Percentiles rank a stretch among this genome's conserved stretches.
phyloP scores from a whole-genome alignment of 2,113 vertebrate genomes.

The Vanacampus margaritifer region DNA sequence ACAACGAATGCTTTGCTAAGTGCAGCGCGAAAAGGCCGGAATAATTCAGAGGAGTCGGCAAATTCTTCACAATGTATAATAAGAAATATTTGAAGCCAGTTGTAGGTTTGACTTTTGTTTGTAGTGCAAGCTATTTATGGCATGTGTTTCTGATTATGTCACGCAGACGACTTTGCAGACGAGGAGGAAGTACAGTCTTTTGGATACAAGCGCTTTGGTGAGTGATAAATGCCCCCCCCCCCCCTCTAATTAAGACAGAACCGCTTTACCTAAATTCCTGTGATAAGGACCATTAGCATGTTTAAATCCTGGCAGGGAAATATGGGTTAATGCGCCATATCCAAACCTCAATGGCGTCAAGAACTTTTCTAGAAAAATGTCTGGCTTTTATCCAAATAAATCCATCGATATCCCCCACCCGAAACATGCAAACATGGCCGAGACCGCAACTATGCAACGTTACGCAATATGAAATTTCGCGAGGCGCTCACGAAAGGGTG shows the following conservation, averaged over 20 bases:
- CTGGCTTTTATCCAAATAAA: background rate
- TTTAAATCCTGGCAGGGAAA: background rate
- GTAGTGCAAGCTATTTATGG: conserved; percentile 20
- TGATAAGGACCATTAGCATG: background rate
- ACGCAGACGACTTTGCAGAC: conserved; percentile 91
- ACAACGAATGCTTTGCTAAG: too few relatives aligned
- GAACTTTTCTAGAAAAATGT: background rate
- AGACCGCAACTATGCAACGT: conserved; percentile 21
- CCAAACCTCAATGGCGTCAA: background rate
- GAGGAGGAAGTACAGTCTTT: conserved; percentile 99
- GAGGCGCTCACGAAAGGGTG: too few relatives aligned
- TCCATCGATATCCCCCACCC: background rate
- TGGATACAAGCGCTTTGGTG: conserved; percentile 98
- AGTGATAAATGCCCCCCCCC: conserved; percentile 61
- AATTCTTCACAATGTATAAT: background rate
- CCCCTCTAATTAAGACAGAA: too few relatives aligned
- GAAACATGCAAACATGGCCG: conserved; percentile 10
- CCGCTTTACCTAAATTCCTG: too few relatives aligned
- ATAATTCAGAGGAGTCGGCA: background rate
- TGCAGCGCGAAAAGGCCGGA: too few relatives aligned
- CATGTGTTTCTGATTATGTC: conserved; percentile 61
- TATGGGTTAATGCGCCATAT: background rate
- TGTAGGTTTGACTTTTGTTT: background rate
- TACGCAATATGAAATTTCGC: conserved; percentile 4
- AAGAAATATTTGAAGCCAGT: background rate